phyloP scores from a whole-genome alignment of 2,113 vertebrate species.

The Lasiurus borealis region DNA sequence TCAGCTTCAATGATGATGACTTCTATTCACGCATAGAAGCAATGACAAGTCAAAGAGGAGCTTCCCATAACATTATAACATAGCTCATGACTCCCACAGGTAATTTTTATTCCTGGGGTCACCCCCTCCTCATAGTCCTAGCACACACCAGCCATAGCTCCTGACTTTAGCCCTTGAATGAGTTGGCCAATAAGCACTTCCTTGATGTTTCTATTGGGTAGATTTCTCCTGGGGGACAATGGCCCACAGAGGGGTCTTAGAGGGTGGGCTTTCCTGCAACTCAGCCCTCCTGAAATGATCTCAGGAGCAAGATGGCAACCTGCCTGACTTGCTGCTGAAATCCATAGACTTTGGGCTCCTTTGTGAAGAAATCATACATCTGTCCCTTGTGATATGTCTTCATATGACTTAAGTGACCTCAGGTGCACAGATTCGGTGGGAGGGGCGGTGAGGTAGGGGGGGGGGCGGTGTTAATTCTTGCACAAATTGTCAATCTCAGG shows the following conservation, averaged over 20 bases:
- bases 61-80: background rate
- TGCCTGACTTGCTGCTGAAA: background rate
- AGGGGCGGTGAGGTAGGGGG: too few species aligned
- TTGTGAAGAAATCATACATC: background rate
- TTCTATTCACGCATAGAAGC: background rate
- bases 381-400: background rate
- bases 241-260: background rate
- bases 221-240: background rate
- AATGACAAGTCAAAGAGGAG: background rate
- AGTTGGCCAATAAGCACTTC: background rate
- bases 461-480: background rate
- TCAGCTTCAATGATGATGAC: background rate
- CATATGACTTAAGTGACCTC: background rate
- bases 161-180: background rate
- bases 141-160: background rate
- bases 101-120: background rate
- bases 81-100: background rate
- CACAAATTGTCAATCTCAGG: background rate
- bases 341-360: background rate
- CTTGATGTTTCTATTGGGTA: background rate
- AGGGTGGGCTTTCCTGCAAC: background rate
- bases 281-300: background rate
- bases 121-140: background rate
- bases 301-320: background rate
- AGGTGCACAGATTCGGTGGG: background rate